These are phyloP conservation scores for Strigops habroptila DNA, from an alignment of 2,113 vertebrate species.

Conservation along the genomic window DNA sequence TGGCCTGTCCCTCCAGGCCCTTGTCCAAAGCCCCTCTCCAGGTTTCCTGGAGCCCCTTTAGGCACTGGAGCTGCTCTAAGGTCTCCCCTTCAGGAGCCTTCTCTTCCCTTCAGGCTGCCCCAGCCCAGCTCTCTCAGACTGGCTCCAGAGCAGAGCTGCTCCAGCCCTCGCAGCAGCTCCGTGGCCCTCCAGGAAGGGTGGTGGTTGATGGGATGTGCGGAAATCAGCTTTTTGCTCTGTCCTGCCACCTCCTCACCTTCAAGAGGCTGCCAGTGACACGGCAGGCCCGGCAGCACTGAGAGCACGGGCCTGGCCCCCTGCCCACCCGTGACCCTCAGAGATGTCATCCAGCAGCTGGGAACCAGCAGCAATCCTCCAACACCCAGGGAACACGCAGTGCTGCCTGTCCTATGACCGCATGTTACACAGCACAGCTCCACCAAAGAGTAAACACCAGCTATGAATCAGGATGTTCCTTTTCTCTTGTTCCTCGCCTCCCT, in stretches of 20 bases:
- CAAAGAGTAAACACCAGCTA: neutral
- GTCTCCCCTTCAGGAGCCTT: no score
- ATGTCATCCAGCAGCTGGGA: neutral
- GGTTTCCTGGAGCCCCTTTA: no score
- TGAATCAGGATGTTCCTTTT: neutral
- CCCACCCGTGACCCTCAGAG: neutral
- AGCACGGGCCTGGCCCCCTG: neutral
- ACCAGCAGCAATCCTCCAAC: neutral
- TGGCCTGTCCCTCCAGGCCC: no score
- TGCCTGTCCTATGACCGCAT: neutral
- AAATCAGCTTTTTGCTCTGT: neutral
- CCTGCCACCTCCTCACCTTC: fast-evolving
- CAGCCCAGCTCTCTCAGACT: neutral
- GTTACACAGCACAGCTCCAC: neutral
- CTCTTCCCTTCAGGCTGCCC: no score
- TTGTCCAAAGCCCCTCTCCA: no score
- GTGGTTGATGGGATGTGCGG: neutral
- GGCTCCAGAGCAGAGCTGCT: neutral
- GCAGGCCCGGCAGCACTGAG: neutral
- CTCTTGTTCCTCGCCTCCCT: neutral
- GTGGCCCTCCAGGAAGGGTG: neutral
- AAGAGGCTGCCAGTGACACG: neutral
- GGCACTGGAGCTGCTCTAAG: no score
- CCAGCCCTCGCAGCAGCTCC: neutral
- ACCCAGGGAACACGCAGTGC: neutral